Conservation (phyloP, 2,888 invertebrate genomes). For the Endomychus coccineus region DNA sequence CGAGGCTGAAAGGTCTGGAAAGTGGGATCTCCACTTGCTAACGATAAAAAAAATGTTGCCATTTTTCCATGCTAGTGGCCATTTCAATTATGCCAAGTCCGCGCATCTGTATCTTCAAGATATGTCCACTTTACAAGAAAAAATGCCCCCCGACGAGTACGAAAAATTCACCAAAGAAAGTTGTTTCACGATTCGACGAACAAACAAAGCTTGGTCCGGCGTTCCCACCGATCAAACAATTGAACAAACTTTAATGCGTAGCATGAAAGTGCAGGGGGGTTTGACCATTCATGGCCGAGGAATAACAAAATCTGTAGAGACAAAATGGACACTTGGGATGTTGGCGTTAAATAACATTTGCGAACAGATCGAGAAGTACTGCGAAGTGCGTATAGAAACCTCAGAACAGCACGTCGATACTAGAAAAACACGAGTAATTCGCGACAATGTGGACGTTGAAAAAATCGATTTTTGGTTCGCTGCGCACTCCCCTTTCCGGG, state of each 20-base stretch:
- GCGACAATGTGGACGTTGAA: conserved; percentile 12
- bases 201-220: too few relatives aligned
- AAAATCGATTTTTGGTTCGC: conserved; percentile 12
- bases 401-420: conserved; percentile 17
- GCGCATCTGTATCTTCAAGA: conserved; percentile 36
- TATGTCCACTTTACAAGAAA: conserved; percentile 27
- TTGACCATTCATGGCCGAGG: conserved; percentile 21
- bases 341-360: conserved; percentile 13
- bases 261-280: conserved; percentile 25
- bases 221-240: too few relatives aligned
- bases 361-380: conserved; percentile 25
- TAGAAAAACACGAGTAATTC: conserved; percentile 18
- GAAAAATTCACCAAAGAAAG: conserved; percentile 18
- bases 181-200: conserved; percentile 16
- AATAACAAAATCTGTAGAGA: conserved; percentile 19
- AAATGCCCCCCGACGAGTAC: conserved; percentile 22
- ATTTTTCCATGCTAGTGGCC: conserved; percentile 24
- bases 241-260: conserved; percentile 26
- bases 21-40: conserved; percentile 8
- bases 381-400: conserved; percentile 17
- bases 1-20: conserved; percentile 1
- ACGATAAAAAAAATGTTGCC: conserved; percentile 15
- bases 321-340: conserved; percentile 21
- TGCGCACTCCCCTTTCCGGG: conserved; percentile 10
- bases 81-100: conserved; percentile 34